Evolutionary conservation across 1,140 invertebrate genomes (phyloP).

Genomic region (Calosoma granatense): DNA sequence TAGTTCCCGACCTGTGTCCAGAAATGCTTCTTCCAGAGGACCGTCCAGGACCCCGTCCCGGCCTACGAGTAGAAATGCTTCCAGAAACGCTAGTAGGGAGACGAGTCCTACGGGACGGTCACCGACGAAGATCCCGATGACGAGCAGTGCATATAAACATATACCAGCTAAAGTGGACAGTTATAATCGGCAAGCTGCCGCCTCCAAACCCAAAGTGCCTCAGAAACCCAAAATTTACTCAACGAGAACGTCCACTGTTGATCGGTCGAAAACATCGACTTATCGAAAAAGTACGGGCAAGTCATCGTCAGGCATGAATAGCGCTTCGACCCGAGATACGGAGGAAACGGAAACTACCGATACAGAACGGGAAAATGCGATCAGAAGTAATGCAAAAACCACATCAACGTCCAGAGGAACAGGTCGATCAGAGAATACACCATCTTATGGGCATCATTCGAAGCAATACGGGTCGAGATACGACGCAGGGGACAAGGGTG

Average conservation of each 20-base stretch:
- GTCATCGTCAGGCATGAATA: not conserved
- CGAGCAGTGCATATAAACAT: conserved; percentile 23
- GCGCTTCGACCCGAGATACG: not conserved
- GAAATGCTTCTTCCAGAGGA: not conserved
- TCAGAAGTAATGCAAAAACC: not conserved
- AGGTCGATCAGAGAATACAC: too few species aligned
- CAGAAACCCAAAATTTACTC: conserved; percentile 21
- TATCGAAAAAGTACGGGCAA: not conserved
- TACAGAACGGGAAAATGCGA: not conserved
- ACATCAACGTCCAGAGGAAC: not conserved
- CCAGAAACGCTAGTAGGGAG: conserved; percentile 21
- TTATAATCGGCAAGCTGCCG: conserved; percentile 21
- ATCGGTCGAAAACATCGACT: not conserved
- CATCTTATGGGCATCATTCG: too few species aligned
- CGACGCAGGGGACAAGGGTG: too few species aligned
- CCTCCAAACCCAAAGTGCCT: conserved; percentile 27
- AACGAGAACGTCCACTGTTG: not conserved
- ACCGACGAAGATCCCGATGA: conserved; percentile 23
- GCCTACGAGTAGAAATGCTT: conserved; percentile 18
- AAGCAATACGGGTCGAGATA: not conserved
- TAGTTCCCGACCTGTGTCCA: not conserved
- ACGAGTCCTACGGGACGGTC: conserved; percentile 22
- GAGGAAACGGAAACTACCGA: not conserved
- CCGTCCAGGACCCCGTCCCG: conserved; percentile 14
- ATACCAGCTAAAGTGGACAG: conserved; percentile 31